These are phyloP conservation scores for Mugil cephalus DNA, from an alignment of 2,113 vertebrate species.

Conservation along the genomic window DNA sequence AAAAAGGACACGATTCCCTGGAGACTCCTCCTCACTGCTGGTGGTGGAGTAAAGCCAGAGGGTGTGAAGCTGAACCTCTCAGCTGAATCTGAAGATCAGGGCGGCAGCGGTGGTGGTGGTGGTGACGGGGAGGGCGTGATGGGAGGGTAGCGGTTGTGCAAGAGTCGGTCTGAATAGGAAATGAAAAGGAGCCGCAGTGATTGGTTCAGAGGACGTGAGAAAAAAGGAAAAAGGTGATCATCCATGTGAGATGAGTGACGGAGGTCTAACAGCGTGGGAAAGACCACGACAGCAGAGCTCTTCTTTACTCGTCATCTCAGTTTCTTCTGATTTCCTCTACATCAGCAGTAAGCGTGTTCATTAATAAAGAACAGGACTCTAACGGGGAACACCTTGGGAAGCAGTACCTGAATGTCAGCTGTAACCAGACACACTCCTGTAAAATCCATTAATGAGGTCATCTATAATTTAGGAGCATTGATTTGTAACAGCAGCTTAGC, in stretches of 20 bases:
- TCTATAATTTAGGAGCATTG: conserved; percentile 79
- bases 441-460: conserved; percentile 80
- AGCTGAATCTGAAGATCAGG: conserved; percentile 25
- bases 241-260: neutral
- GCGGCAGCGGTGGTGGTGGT: neutral
- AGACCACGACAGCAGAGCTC: no score
- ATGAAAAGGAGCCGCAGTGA: neutral
- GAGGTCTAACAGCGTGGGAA: neutral
- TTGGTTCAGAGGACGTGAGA: neutral
- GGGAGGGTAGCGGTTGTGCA: no score
- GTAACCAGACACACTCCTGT: conserved; percentile 73
- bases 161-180: neutral
- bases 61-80: conserved; percentile 30
- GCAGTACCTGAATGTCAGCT: conserved; percentile 30
- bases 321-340: no score
- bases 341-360: no score
- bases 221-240: neutral
- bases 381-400: neutral
- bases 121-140: no score
- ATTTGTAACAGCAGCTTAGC: conserved; percentile 58
- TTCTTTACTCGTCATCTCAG: no score
- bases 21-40: neutral
- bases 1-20: neutral
- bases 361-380: neutral
- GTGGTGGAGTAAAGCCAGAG: neutral